These are phyloP conservation scores for Pardalotus punctatus DNA, from an alignment of 2,113 vertebrate genomes.

Conservation along the genomic window DNA sequence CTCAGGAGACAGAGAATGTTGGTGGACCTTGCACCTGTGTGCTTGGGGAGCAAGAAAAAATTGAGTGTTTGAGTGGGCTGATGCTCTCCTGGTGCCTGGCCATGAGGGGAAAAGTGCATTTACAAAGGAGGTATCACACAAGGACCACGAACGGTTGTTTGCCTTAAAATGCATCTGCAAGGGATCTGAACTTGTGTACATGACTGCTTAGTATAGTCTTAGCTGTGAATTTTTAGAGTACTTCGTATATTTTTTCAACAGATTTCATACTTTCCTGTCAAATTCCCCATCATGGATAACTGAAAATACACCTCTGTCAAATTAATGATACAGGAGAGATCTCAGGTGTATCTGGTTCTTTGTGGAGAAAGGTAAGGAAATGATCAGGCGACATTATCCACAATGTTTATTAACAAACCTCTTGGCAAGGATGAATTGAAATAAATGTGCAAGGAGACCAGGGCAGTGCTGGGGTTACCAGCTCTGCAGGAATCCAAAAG, in stretches of 20 bases:
- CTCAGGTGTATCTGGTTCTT: background rate
- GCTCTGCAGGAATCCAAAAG: background rate
- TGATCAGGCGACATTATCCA: background rate
- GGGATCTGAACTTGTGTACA: rapidly evolving
- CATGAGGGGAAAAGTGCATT: background rate
- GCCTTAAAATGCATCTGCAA: background rate
- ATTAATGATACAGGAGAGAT: background rate
- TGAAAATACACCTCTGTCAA: background rate
- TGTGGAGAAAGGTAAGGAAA: background rate
- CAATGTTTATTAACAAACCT: background rate
- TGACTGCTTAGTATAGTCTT: background rate
- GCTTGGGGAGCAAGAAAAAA: background rate
- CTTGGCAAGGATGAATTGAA: background rate
- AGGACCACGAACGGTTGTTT: background rate
- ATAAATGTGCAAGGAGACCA: background rate
- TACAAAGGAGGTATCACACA: background rate
- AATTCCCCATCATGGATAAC: background rate
- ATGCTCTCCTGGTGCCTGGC: background rate
- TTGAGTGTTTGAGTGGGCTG: background rate
- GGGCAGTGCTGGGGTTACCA: background rate
- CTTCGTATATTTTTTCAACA: background rate
- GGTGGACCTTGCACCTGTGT: background rate
- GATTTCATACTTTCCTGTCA: background rate
- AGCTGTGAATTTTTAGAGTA: background rate
- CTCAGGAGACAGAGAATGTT: background rate